phyloP scores from a whole-genome alignment of 2,888 invertebrate genomes.

The Tenthredo mesomela region DNA sequence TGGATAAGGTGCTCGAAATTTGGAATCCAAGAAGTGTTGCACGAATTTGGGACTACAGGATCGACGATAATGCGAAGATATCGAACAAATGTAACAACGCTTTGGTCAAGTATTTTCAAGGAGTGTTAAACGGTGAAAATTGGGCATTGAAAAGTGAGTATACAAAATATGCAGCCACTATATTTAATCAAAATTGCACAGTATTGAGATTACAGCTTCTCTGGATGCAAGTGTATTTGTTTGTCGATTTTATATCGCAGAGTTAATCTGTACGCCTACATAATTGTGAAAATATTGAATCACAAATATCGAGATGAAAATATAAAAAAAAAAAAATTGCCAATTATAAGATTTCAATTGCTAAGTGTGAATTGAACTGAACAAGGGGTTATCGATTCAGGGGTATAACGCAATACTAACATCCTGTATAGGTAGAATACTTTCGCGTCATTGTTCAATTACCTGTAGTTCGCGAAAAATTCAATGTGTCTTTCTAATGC shows the following conservation, averaged over 20 bases:
- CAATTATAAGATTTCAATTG: not conserved
- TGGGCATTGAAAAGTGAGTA: constrained; percentile 81
- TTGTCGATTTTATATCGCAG: not conserved
- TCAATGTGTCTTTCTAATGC: not conserved
- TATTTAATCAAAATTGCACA: not conserved
- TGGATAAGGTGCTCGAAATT: constrained; percentile 62
- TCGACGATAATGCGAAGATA: constrained; percentile 77
- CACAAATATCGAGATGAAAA: not conserved
- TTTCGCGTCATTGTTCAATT: not conserved
- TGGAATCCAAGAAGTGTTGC: constrained; percentile 64
- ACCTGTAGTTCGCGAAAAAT: not conserved
- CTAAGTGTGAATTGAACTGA: not conserved
- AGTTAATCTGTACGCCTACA: not conserved
- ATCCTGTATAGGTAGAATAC: not conserved
- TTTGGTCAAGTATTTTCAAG: constrained; percentile 77
- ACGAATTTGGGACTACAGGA: constrained; percentile 72
- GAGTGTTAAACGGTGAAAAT: constrained; percentile 77
- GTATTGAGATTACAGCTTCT: not conserved
- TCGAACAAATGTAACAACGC: constrained; percentile 78
- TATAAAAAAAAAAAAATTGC: not conserved
- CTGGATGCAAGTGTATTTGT: not conserved
- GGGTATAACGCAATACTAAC: not conserved
- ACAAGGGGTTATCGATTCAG: not conserved
- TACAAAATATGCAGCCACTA: not conserved
- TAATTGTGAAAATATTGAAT: not conserved